Percentiles rank a stretch among this genome's conserved stretches.
Conservation (phyloP, 2,113 vertebrate genomes). For the Lanius ludovicianus region DNA sequence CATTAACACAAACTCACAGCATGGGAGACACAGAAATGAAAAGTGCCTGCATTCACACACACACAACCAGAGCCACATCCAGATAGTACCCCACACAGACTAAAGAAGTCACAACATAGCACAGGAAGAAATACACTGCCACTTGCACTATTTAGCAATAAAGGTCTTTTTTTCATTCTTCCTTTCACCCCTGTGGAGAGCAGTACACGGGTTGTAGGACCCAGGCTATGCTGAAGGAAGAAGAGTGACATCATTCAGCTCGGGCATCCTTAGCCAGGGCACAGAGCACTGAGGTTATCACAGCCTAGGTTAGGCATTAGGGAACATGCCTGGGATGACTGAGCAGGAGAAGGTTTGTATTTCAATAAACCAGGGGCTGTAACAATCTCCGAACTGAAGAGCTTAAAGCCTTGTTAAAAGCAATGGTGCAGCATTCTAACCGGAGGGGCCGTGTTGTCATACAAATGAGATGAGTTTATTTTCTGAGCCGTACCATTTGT, state of each 20-base stretch:
- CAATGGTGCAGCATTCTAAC: slow-evolving; percentile 87
- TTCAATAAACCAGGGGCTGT: slow-evolving; percentile 43
- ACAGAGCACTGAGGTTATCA: background rate
- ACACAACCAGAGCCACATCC: background rate
- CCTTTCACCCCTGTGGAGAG: background rate
- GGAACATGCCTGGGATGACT: background rate
- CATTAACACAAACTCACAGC: background rate
- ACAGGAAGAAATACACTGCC: background rate
- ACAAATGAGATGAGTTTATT: slow-evolving; percentile 97
- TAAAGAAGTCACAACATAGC: background rate
- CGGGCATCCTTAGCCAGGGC: background rate
- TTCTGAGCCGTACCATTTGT: slow-evolving; percentile 89
- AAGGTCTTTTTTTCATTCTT: background rate
- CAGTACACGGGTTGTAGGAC: background rate
- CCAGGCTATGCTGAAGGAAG: background rate
- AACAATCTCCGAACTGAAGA: slow-evolving; percentile 50
- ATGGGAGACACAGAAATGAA: background rate
- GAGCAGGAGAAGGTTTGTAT: slow-evolving; percentile 6
- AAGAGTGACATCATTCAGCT: background rate
- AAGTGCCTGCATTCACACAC: background rate
- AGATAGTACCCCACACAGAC: background rate
- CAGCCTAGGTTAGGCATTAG: background rate
- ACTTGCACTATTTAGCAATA: background rate
- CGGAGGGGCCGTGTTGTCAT: slow-evolving; percentile 90
- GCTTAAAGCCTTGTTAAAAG: slow-evolving; percentile 77